Conservation (phyloP, 2,888 invertebrate genomes). For the Piscicola geometra region DNA sequence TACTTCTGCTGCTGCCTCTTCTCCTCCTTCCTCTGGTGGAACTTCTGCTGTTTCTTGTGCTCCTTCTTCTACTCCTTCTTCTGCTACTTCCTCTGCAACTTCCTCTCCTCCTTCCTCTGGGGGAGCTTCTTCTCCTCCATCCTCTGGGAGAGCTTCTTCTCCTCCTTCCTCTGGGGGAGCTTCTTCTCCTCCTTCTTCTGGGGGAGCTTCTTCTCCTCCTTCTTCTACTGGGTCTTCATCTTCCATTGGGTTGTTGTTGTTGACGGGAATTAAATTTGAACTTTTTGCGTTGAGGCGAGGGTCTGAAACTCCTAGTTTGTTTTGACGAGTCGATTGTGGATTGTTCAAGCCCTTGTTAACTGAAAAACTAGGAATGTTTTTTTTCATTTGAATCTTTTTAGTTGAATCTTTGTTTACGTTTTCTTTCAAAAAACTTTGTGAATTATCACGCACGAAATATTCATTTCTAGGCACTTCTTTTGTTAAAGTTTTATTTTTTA, state of each 20-base stretch:
- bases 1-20: neutral
- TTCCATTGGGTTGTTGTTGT: neutral
- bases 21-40: neutral
- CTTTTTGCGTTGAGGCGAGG: constrained; percentile 4
- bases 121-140: neutral
- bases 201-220: neutral
- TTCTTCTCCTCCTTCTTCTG: neutral
- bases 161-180: neutral
- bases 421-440: too few species aligned
- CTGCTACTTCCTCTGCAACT: neutral
- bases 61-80: neutral
- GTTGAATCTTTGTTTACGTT: too few species aligned
- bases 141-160: neutral
- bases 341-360: neutral
- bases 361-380: neutral
- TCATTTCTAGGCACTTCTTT: too few species aligned
- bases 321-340: neutral
- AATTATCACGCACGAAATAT: too few species aligned
- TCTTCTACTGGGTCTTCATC: neutral
- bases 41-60: neutral
- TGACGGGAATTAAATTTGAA: neutral
- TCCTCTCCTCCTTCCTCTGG: neutral
- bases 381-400: too few species aligned
- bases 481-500: too few species aligned
- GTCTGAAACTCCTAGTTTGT: neutral